Evolutionary conservation across 1,140 invertebrate species (phyloP).

Genomic region (Zaprionus taronus): DNA sequence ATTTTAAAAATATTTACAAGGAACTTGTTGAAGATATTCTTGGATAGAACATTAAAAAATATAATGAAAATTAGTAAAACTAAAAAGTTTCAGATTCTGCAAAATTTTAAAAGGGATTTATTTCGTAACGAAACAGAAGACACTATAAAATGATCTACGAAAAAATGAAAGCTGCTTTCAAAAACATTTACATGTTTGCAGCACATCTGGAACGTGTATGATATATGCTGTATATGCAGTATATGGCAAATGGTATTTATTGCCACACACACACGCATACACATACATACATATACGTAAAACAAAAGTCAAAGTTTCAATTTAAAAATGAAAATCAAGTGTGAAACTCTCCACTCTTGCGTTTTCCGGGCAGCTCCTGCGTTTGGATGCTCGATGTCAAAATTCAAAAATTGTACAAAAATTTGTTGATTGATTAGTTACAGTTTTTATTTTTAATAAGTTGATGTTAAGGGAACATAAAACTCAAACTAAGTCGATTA

Average conservation of each 20-base stretch:
- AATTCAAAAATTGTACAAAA: slow-evolving; percentile 84
- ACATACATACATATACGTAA: slow-evolving; percentile 11
- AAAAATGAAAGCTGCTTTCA: slow-evolving; percentile 49
- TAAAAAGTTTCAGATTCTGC: not conserved
- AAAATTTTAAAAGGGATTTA: not conserved
- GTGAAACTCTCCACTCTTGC: slow-evolving; percentile 47
- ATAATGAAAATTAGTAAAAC: slow-evolving; percentile 9
- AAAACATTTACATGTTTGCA: slow-evolving; percentile 56
- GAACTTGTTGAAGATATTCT: not conserved
- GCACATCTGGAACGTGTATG: slow-evolving; percentile 33
- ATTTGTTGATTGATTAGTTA: slow-evolving; percentile 63
- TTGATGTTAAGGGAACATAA: slow-evolving; percentile 20
- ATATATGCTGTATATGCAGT: slow-evolving; percentile 23
- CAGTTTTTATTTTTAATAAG: slow-evolving; percentile 28
- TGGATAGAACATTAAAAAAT: not conserved
- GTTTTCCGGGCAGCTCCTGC: slow-evolving; percentile 60
- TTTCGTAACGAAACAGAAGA: not conserved
- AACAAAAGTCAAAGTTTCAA: slow-evolving; percentile 21
- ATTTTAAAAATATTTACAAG: not conserved
- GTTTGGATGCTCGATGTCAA: slow-evolving; percentile 70
- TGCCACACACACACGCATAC: slow-evolving; percentile 29
- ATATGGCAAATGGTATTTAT: slow-evolving; percentile 42
- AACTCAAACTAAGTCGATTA: slow-evolving; percentile 26
- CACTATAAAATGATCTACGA: slow-evolving; percentile 41
- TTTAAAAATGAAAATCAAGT: slow-evolving; percentile 17